Evolutionary conservation across 2,888 invertebrate genomes (phyloP), one percentile per base, ranked within the genome.

Genomic region (Sesia bembeciformis): DNA sequence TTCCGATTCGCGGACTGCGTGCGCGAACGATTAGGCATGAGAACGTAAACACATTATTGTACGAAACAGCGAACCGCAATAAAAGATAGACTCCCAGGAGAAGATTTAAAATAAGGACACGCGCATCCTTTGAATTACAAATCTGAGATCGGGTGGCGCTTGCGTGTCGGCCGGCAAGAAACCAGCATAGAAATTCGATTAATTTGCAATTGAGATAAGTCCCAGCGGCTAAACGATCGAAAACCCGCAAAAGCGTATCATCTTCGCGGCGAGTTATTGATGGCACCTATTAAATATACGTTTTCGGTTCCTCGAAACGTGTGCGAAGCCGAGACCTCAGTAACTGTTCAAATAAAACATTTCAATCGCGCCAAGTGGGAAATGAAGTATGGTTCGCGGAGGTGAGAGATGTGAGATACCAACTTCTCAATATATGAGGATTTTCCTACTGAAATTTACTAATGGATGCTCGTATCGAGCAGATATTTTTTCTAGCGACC

Each of bases 241-340:
- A 73, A 76, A 75, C 74, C 76, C 75, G 73, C 76, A 75, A 81
- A 74, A 76, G 73, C 79, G 82, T 82, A 84, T 84, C 84, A 84
- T 86, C 79, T 83, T 78, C 72, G 66, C 73, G 66, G 74, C 71
- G 77, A 77, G 88, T 90, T 90, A 90, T 90, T 90, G 89, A 90
- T 90, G 84, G 81, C 76, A 72, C 73, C 86, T 83, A 90, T 90
- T 88, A 90, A 89, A 89, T 84, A 84, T 78, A 84, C 83, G 84
- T 89, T 89, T 84, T 70, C 77, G 68, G 67, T 62, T 67, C 62
- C 62, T 59, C 65, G 67, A 72, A 70, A 74, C 72, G 76, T 74
- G 75, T 74, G 67, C 67, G 67, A 64, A 63, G 66, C 67, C 67
- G 66, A 69, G 71, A 76, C 77, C 69, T 66, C 67, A 62, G 72